Percentiles rank a stretch among this genome's conserved stretches.
These are phyloP conservation scores for Amphiduros pacificus DNA, from an alignment of 2,888 invertebrate genomes.

Conservation along the genomic window DNA sequence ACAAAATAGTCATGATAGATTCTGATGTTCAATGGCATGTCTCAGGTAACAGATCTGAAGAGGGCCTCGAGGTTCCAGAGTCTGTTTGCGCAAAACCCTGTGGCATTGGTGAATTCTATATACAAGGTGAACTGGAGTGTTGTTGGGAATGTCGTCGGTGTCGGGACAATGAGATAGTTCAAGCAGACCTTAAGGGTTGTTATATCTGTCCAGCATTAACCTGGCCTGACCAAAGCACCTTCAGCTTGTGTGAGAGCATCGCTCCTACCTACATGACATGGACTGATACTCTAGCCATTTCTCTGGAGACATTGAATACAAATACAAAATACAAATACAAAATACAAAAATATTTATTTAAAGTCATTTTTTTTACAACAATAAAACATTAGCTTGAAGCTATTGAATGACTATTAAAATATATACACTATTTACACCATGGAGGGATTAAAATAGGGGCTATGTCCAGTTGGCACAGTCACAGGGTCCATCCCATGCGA, in stretches of 20 bases:
- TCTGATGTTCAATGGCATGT: not conserved
- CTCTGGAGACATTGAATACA: not conserved
- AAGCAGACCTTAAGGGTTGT: not conserved
- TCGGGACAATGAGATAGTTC: not conserved
- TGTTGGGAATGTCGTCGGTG: constrained; percentile 6
- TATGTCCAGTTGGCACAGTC: no score
- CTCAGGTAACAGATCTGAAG: not conserved
- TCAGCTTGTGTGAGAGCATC: not conserved
- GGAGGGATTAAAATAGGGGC: no score
- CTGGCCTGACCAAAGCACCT: constrained; percentile 8
- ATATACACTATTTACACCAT: no score
- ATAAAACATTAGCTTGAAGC: no score
- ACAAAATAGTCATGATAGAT: not conserved
- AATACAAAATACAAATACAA: no score
- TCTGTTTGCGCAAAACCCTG: constrained; percentile 9
- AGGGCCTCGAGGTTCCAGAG: not conserved
- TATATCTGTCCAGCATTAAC: not conserved
- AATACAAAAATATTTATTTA: no score
- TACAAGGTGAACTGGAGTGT: constrained; percentile 6
- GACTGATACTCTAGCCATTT: constrained; percentile 1
- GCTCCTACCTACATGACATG: not conserved
- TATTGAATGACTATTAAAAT: no score
- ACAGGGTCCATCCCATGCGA: no score
- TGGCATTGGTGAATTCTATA: constrained; percentile 1
- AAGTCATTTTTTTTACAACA: no score